Evolutionary conservation across 1,140 invertebrate species (phyloP).

Genomic region (Phthorimaea operculella): DNA sequence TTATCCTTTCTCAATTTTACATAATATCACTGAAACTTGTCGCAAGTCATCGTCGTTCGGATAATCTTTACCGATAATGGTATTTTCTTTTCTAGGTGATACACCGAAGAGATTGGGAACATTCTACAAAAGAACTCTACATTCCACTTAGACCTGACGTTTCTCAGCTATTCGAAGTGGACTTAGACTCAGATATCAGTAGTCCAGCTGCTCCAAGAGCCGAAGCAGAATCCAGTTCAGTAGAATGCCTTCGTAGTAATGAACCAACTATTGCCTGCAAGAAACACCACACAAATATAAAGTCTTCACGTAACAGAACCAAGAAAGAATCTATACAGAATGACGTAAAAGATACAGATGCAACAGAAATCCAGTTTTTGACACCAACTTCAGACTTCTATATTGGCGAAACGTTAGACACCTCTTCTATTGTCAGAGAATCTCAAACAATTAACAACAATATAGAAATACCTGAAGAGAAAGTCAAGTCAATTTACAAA

Average conservation of each 20-base stretch:
- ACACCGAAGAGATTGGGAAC: constrained; percentile 55
- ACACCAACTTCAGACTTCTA: not conserved
- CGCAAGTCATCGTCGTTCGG: too few relatives aligned
- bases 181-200: constrained; percentile 8
- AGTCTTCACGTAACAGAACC: constrained; percentile 41
- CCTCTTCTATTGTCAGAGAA: not conserved
- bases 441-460: too few relatives aligned
- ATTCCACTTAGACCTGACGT: constrained; percentile 40
- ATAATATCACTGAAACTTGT: too few relatives aligned
- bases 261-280: constrained; percentile 31
- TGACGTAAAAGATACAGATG: constrained; percentile 47
- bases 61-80: too few relatives aligned
- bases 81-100: constrained; percentile 17
- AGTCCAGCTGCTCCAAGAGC: constrained; percentile 14
- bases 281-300: constrained; percentile 57
- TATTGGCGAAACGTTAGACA: not conserved
- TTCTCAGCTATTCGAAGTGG: not conserved
- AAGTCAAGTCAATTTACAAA: constrained; percentile 21
- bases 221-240: constrained; percentile 11
- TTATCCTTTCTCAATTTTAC: not conserved
- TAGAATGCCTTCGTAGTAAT: constrained; percentile 4
- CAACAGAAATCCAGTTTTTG: constrained; percentile 26
- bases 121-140: constrained; percentile 45
- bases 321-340: constrained; percentile 29
- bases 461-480: constrained; percentile 8